Evolutionary conservation across 2,888 invertebrate species (phyloP), one percentile per base, ranked within the genome.

Genomic region (Maniola hyperantus): DNA sequence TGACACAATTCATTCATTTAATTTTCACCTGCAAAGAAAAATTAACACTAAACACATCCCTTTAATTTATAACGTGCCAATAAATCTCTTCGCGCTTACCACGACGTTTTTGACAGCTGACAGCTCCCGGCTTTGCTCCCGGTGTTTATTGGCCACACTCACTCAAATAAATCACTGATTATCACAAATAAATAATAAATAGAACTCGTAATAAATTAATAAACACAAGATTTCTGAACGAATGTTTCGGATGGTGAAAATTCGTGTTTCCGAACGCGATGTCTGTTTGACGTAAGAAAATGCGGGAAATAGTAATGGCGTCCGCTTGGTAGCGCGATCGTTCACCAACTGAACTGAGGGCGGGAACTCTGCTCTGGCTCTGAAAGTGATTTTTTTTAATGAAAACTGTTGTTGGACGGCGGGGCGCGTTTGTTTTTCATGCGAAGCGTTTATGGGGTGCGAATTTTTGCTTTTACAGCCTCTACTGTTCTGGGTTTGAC

Each of bases 101-200:
- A 85, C 83, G 77, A 79, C 83, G 81, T 77, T 85, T 84, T 82
- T 87, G 88, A 88, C 87, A 84, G 85, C 81, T 83, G 84, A 85
- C 87, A 82, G 81, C 79, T 69, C 78, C 71, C 85, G 83, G 84
- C 20, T 54, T 63, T 77, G 78, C 74, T 71, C 73, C 72, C 65
- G 67, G 73, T 63, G 81, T 79, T 78, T 79, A 77, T 77, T 77
- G 73, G 77, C 77, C 82, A 81, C 77, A 77, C 81, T 77, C 83
- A 77, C 81, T 81, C 81, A 83, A 79, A 68, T 71, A 73, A 67
- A 65, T 61, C 70, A 71, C 71, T 63, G 54, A 64, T 65, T 64
- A 65, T 55, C 67, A 64, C 61, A 67, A 65, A 53, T 44, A 67
- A 44, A 64, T n/a, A 36, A 20, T 26, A 57, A 57, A 57, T 6